Evolutionary conservation across 2,888 invertebrate genomes (phyloP).

Genomic region (Brachypalpus laphriformis): DNA sequence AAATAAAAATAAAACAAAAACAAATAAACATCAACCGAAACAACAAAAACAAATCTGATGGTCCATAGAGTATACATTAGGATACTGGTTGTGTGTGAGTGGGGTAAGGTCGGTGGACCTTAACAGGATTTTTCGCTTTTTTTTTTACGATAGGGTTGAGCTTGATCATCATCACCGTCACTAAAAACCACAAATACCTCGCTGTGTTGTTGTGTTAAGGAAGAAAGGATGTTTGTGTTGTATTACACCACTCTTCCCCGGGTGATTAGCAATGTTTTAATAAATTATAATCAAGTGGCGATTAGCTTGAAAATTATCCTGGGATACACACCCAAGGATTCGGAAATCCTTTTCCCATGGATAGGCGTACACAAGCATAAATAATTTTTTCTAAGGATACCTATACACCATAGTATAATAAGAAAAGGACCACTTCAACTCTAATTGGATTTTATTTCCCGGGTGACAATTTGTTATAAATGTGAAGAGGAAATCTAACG

Average conservation of each 20-base stretch:
- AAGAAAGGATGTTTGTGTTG: not conserved
- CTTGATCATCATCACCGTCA: conserved; percentile 24
- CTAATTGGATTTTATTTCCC: conserved; percentile 67
- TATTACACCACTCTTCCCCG: no score
- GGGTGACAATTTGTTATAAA: conserved; percentile 57
- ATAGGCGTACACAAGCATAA: not conserved
- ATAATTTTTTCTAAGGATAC: no score
- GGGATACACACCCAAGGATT: not conserved
- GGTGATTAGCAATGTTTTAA: not conserved
- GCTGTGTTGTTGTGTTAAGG: not conserved
- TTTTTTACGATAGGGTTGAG: conserved; percentile 27
- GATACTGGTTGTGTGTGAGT: not conserved
- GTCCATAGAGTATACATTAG: conserved; percentile 31
- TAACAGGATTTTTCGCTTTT: conserved; percentile 11
- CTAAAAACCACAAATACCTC: not conserved
- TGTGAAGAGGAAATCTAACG: conserved; percentile 42
- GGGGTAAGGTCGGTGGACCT: conserved; percentile 8
- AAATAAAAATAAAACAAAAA: conserved; percentile 30
- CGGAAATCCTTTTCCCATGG: not conserved
- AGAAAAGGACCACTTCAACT: conserved; percentile 38
- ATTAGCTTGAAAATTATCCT: not conserved
- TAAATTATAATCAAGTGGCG: not conserved
- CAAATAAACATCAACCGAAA: conserved; percentile 44
- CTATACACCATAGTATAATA: not conserved
- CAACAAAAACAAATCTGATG: conserved; percentile 42